Evolutionary conservation across 1,140 invertebrate species (phyloP).

Genomic region (Calliopsis andreniformis): DNA sequence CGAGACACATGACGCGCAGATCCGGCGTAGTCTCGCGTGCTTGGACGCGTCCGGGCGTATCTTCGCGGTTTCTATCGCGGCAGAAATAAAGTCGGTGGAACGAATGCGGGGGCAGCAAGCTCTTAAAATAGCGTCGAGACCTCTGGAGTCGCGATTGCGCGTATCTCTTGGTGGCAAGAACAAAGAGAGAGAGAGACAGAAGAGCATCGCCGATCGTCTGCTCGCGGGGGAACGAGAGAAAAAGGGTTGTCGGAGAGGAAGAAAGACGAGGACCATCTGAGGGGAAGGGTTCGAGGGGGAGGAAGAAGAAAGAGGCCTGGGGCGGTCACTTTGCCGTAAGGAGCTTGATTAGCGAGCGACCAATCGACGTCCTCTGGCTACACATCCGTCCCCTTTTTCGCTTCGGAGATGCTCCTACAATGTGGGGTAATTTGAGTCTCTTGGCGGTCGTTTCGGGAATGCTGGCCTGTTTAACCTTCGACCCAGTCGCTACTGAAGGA

Average conservation of each 20-base stretch:
- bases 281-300: slow-evolving; percentile 3
- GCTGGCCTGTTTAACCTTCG: slow-evolving; percentile 36
- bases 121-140: slow-evolving; percentile 62
- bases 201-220: background rate
- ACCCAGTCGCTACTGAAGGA: slow-evolving; percentile 3
- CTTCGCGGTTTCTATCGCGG: slow-evolving; percentile 35
- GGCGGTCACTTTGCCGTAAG: background rate
- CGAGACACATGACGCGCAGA: background rate
- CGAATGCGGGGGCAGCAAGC: slow-evolving; percentile 56
- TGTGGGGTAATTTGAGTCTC: background rate
- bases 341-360: slow-evolving; percentile 42
- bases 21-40: background rate
- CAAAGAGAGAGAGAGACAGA: slow-evolving; percentile 42
- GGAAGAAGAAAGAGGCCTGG: background rate
- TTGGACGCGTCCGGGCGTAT: slow-evolving; percentile 1
- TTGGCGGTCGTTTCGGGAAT: slow-evolving; percentile 39
- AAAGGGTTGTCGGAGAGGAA: background rate
- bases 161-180: slow-evolving; percentile 50
- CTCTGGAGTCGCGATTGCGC: slow-evolving; percentile 41
- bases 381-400: slow-evolving; percentile 6
- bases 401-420: background rate
- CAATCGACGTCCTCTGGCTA: slow-evolving; percentile 36
- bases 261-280: background rate
- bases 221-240: background rate
- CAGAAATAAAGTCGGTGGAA: slow-evolving; percentile 57